Conservation (phyloP, 2,888 invertebrate species). For the Xanthia icteritia region DNA sequence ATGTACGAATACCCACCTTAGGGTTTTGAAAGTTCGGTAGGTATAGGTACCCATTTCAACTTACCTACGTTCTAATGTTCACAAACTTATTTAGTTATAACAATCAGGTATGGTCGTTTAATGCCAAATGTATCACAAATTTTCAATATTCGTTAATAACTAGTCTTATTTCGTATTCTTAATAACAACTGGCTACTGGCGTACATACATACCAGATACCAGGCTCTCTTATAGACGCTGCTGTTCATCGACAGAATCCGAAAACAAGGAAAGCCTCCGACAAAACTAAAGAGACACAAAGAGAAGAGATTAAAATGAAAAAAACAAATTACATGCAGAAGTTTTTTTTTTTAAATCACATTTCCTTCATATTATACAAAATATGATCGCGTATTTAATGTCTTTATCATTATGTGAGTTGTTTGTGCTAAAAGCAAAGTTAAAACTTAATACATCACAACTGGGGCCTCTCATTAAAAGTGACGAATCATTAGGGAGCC, state of each 20-base stretch:
- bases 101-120: not conserved
- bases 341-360: not conserved
- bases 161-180: not conserved
- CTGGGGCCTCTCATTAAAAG: slow-evolving; percentile 76
- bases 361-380: not conserved
- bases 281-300: not conserved
- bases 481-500: slow-evolving; percentile 76
- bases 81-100: not conserved
- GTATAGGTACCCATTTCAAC: not conserved
- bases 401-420: slow-evolving; percentile 39
- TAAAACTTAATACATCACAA: slow-evolving; percentile 65
- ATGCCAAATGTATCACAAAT: too few relatives aligned
- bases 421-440: slow-evolving; percentile 66
- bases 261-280: not conserved
- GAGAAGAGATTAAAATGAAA: not conserved
- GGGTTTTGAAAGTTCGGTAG: not conserved
- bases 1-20: too few relatives aligned
- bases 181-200: not conserved
- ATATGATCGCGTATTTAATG: not conserved
- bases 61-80: not conserved
- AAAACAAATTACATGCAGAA: not conserved
- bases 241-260: not conserved
- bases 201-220: not conserved
- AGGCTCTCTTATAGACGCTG: not conserved
- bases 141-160: not conserved